Conservation (phyloP, 1,140 invertebrate genomes). For the Eupeodes corollae region DNA sequence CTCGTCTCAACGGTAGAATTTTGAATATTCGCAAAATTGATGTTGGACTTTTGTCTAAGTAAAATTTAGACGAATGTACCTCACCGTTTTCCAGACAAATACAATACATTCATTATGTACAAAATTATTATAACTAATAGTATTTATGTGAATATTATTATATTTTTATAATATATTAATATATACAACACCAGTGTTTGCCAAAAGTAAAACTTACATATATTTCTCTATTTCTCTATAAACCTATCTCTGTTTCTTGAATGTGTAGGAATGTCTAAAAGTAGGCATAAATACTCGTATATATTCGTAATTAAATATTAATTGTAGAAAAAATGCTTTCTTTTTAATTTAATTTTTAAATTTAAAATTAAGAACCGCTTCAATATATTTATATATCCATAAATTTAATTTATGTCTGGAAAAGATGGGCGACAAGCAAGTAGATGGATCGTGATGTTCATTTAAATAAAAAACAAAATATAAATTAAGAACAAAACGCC, state of each 20-base stretch:
- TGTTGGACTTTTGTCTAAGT: conserved; percentile 35
- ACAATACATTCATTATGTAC: not conserved
- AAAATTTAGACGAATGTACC: conserved; percentile 32
- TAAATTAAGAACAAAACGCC: conserved; percentile 3
- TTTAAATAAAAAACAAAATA: not conserved
- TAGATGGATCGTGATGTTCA: conserved; percentile 16
- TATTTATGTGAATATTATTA: not conserved
- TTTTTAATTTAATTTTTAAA: no score
- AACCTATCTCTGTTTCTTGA: no score
- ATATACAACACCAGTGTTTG: conserved; percentile 8
- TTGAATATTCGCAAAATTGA: conserved; percentile 34
- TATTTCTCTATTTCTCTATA: no score
- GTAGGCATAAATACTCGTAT: no score
- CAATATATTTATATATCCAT: no score
- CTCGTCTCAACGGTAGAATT: not conserved
- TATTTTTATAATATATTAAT: not conserved
- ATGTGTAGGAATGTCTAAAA: no score
- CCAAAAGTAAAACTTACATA: no score
- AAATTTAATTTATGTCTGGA: conserved; percentile 1
- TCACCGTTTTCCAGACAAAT: conserved; percentile 30
- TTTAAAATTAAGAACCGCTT: no score
- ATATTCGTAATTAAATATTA: no score
- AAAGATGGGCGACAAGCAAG: conserved; percentile 35
- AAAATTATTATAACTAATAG: not conserved
- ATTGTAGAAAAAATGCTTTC: no score